Evolutionary conservation across 2,888 invertebrate genomes (phyloP).

Genomic region (Drosophila stalkeri): DNA sequence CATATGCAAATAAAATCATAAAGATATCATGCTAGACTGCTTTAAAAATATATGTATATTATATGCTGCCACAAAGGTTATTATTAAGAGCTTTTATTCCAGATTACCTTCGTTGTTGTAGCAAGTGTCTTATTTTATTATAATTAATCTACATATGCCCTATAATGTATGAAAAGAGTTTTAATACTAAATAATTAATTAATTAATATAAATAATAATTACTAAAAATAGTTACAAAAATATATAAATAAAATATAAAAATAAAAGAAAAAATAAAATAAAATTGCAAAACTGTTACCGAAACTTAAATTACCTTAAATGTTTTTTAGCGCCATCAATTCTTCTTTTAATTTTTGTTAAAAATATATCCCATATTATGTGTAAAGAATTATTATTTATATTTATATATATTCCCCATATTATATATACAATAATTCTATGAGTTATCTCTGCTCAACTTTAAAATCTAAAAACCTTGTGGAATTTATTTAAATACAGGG

Average conservation of each 20-base stretch:
- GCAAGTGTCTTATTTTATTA: not conserved
- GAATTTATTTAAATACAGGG: not conserved
- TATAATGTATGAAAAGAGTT: not conserved
- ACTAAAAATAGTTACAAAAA: not conserved
- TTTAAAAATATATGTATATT: not conserved
- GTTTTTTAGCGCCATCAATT: too few relatives aligned
- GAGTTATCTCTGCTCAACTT: not conserved
- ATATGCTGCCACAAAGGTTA: not conserved
- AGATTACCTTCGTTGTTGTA: not conserved
- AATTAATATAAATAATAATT: too few relatives aligned
- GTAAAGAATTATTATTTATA: too few relatives aligned
- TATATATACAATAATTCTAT: not conserved
- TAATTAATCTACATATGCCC: not conserved
- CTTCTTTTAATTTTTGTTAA: too few relatives aligned
- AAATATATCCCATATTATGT: too few relatives aligned
- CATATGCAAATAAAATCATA: not conserved
- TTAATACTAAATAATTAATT: too few relatives aligned
- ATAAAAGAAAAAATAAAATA: not conserved
- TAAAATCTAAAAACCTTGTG: not conserved
- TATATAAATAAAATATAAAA: not conserved
- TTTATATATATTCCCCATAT: not conserved
- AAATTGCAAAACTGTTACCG: not conserved
- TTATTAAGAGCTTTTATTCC: not conserved
- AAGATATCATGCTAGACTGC: not conserved
- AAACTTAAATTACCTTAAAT: not conserved